These are phyloP conservation scores for Lysandra bellargus DNA, from an alignment of 2,888 invertebrate genomes.

Conservation along the genomic window DNA sequence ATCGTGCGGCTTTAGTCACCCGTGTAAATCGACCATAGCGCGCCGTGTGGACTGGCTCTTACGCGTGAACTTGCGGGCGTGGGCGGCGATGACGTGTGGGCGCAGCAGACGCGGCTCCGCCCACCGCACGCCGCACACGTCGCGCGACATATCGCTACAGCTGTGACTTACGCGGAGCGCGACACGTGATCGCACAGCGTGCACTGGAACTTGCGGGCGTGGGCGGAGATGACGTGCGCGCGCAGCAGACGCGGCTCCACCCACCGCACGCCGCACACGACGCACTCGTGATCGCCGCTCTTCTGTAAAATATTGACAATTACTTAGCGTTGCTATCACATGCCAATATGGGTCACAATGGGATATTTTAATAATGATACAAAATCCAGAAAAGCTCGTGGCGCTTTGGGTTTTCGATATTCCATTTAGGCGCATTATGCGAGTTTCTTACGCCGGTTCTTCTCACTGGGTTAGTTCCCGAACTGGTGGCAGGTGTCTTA, in stretches of 20 bases:
- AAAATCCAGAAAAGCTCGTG: too few species aligned
- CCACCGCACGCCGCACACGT: constrained; percentile 56
- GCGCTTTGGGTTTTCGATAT: too few species aligned
- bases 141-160: constrained; percentile 40
- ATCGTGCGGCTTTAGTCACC: too few species aligned
- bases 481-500: too few species aligned
- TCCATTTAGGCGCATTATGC: too few species aligned
- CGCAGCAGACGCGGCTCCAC: constrained; percentile 46
- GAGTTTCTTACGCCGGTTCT: too few species aligned
- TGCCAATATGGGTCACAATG: too few species aligned
- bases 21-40: too few species aligned
- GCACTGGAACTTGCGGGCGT: constrained; percentile 58
- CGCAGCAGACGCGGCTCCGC: constrained; percentile 46
- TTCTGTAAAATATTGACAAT: constrained; percentile 43
- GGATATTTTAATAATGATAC: too few species aligned
- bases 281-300: constrained; percentile 51
- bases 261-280: constrained; percentile 56
- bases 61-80: constrained; percentile 55
- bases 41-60: not conserved
- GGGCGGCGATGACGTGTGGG: constrained; percentile 51
- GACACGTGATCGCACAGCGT: constrained; percentile 53
- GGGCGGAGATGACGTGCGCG: constrained; percentile 51
- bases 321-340: not conserved
- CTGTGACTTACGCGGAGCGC: constrained; percentile 47
- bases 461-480: too few species aligned